phyloP scores from a whole-genome alignment of 2,797 vertebrate genomes.

The Coluber constrictor region DNA sequence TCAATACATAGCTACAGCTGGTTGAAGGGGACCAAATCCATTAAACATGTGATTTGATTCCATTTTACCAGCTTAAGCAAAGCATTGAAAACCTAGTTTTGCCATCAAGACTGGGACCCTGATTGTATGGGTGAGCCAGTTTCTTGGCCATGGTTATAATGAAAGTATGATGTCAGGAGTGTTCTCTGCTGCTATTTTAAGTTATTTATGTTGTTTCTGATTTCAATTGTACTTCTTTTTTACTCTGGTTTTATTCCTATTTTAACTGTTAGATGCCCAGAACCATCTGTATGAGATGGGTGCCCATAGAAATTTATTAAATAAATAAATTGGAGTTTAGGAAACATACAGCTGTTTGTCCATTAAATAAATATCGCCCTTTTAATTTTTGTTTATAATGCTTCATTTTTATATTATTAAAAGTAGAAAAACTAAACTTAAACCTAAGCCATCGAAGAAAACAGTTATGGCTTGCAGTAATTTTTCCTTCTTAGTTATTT shows the following conservation, averaged over 20 bases:
- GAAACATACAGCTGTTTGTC: conserved; percentile 8
- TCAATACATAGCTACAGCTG: conserved; percentile 99
- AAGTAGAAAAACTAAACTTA: neutral
- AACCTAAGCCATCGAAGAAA: neutral
- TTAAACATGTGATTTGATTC: conserved; percentile 99
- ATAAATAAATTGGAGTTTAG: conserved; percentile 41
- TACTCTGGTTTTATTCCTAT: neutral
- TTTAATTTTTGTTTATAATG: neutral
- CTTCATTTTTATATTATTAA: neutral
- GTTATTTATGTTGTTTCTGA: neutral
- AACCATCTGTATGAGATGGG: neutral
- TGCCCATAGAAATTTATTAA: neutral
- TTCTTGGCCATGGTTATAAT: neutral
- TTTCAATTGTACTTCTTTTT: neutral
- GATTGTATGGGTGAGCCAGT: neutral
- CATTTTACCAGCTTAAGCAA: conserved; percentile 99
- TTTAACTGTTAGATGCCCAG: neutral
- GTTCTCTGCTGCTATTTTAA: neutral
- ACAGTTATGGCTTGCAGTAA: conserved; percentile 1
- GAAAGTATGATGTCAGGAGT: neutral
- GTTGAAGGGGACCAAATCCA: conserved; percentile 99
- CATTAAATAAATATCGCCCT: neutral
- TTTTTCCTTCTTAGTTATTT: neutral
- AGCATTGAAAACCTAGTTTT: conserved; percentile 79
- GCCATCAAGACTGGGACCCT: neutral